phyloP scores from a whole-genome alignment of 2,797 vertebrate species.

The Muscicapa striata region DNA sequence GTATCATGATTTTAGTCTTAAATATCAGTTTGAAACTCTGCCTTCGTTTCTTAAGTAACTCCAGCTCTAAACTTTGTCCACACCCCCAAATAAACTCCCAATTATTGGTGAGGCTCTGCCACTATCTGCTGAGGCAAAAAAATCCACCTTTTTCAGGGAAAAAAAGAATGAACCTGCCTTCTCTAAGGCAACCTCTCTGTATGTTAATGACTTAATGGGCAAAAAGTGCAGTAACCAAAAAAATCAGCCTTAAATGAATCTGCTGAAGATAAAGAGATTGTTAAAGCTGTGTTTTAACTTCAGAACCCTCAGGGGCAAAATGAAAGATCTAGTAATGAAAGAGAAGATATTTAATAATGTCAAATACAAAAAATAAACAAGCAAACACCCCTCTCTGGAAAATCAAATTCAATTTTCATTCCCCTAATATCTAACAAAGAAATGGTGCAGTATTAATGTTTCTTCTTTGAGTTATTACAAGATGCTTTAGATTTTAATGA shows the following conservation, averaged over 20 bases:
- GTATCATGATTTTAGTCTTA: background rate
- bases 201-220: background rate
- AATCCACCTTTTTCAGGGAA: background rate
- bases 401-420: background rate
- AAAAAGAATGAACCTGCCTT: background rate
- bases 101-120: background rate
- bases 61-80: background rate
- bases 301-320: background rate
- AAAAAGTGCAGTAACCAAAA: background rate
- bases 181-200: background rate
- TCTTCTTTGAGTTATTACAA: background rate
- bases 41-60: background rate
- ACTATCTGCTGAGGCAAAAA: background rate
- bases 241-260: background rate
- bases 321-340: background rate
- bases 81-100: background rate
- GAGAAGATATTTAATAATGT: background rate
- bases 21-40: background rate
- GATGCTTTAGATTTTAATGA: background rate
- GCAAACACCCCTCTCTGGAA: accelerated
- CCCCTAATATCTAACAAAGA: background rate
- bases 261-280: background rate
- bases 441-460: background rate
- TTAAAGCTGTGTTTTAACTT: slow-evolving; percentile 9
- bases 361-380: background rate